Evolutionary conservation across 2,797 vertebrate genomes (phyloP), one percentile per base, ranked within the genome.

Genomic region (Pipistrellus nathusii): DNA sequence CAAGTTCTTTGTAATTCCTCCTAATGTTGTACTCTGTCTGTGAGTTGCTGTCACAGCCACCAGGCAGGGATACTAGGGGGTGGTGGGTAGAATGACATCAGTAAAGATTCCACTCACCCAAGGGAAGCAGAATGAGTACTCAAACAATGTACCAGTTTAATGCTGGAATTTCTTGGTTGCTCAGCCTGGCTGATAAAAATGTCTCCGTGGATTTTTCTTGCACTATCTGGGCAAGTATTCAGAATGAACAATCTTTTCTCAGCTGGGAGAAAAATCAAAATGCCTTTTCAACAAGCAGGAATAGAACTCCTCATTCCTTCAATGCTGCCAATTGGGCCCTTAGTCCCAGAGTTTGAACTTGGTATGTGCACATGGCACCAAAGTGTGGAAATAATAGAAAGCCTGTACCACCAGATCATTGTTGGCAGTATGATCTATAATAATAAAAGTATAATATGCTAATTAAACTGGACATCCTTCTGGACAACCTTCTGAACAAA

Each of bases 81-180:
- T 77, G 30, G 97, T 96, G 93, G 93, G 96, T 76, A 88, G 93
- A 41, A 71, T 95, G 93, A 89, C 97, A 96, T 94, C 92, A 95
- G 92, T 46, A 73, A 91, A 94, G 84, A 83, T 73, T 57, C 75
- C 17, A 17, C 62, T 72, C 86, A 48, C 82, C 89, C 18, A 0
- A 90, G 73, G 72, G 71, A 95, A 92, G 75, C 82, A 95, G 75
- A 93, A 87, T 72, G 91, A 88, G 90, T 93, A 95, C 88, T 94
- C 92, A 93, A 95, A 69, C 95, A 90, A 94, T 73, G 90, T 91
- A 86, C 88, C 64, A n/a, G 71, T 94, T 97, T 97, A 96, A 95
- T 95, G 96, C 90, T 85, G 93, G 96, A 90, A 90, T 68, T 15
- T 86, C 87, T 90, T 72, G 48, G 51, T 80, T 95, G 94, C 95